Base-by-base conservation (phyloP, 2,888 invertebrate species). In the Listrodromus nycthemerus region DNA sequence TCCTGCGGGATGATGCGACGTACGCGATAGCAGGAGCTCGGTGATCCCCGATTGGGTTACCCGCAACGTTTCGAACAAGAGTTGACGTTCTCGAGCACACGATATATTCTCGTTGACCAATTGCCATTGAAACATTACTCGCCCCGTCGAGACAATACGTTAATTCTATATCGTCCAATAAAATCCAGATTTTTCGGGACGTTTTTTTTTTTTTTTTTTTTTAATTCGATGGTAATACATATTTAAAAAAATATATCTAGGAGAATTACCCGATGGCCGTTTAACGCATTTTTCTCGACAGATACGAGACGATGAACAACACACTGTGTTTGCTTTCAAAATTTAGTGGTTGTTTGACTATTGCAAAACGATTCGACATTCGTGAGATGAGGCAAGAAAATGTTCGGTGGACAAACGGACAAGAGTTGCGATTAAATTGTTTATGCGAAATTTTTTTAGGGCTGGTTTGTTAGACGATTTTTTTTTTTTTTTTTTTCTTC, bases 1-100 rank as follows among this genome's bases (percentile, higher is more conserved):
- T 55, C 48, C 69, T 30, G 37, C 50, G 74, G 74, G 58, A 48
- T 27, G 41, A 27, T 33, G 69, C 61, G 67, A 63, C 37, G 30
- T 74, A 27, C n/a, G 5, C 48, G 66, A 65, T 55, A 78, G 19
- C 48, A 41, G 55, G 65, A 45, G 41, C 41, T 45, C 41, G 41
- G 30, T 41, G 69, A 69, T 63, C 67, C 33, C 27, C 58, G 74
- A 74, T 74, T 74, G 69, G 67, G 16, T 75, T 69, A 75, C 67
- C 58, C 74, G 63, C 61, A 69, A 50, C 48, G 45, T 67, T 61
- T 61, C 61, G 16, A 79, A n/a, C 27, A 24, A 50, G 27, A 70
- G 70, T 55, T 55, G 66, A 27, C 45, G 30, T 45, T 45, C 41
- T 27, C 61, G 61, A 16, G 41, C 41, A 7, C 30, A 61, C 5